phyloP scores from a whole-genome alignment of 2,888 invertebrate genomes.

The Pyrrhia umbra region DNA sequence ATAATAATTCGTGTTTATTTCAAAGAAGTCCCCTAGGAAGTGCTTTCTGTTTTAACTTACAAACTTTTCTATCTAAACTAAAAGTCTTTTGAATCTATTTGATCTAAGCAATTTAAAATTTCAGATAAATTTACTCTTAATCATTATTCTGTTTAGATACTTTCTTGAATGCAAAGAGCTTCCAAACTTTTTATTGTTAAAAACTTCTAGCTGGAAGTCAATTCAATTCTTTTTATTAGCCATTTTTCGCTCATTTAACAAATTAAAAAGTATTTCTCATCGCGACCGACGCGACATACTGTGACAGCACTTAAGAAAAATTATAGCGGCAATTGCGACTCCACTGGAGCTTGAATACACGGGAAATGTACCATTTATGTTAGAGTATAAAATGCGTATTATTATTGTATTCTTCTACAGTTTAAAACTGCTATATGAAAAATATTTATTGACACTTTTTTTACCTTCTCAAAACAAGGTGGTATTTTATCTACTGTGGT shows the following conservation, averaged over 20 bases:
- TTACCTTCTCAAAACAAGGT: too few relatives aligned
- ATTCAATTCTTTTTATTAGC: slow-evolving; percentile 8
- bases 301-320: slow-evolving; percentile 48
- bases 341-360: slow-evolving; percentile 37
- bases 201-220: slow-evolving; percentile 2
- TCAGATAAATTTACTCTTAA: too few relatives aligned
- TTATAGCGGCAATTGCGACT: slow-evolving; percentile 47
- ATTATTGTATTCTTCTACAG: slow-evolving; percentile 19
- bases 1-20: too few relatives aligned
- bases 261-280: slow-evolving; percentile 44
- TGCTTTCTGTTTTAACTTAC: too few relatives aligned
- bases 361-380: slow-evolving; percentile 47
- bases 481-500: too few relatives aligned
- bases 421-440: slow-evolving; percentile 25
- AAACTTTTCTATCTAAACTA: too few relatives aligned
- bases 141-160: too few relatives aligned
- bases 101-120: too few relatives aligned
- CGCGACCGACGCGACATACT: slow-evolving; percentile 23
- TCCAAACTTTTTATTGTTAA: neutral
- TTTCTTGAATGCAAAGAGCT: neutral
- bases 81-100: too few relatives aligned
- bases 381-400: slow-evolving; percentile 33
- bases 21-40: too few relatives aligned
- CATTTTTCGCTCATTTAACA: slow-evolving; percentile 30
- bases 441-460: too few relatives aligned